These are phyloP conservation scores for Battus philenor DNA, from an alignment of 1,140 invertebrate genomes.

Conservation along the genomic window DNA sequence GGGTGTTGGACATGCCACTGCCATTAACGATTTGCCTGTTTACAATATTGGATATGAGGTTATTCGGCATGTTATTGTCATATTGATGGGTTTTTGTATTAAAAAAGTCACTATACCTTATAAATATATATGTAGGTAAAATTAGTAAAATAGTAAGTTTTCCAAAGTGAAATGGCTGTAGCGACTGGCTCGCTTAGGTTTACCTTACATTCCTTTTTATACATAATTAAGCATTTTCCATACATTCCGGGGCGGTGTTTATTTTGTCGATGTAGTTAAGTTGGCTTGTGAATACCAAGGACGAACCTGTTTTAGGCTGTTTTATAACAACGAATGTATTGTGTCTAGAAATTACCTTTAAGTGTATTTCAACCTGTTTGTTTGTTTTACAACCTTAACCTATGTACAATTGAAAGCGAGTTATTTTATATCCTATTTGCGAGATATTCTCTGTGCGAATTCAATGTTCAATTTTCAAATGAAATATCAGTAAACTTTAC, in stretches of 20 bases:
- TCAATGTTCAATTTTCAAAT: no score
- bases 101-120: slow-evolving; percentile 20
- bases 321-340: slow-evolving; percentile 70
- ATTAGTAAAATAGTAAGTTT: slow-evolving; percentile 27
- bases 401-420: slow-evolving; percentile 9
- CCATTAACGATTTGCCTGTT: slow-evolving; percentile 54
- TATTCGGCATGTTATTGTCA: slow-evolving; percentile 31
- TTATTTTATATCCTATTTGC: no score
- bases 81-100: slow-evolving; percentile 28
- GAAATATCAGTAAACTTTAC: no score
- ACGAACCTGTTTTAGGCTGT: slow-evolving; percentile 60
- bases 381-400: slow-evolving; percentile 22
- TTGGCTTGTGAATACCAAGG: slow-evolving; percentile 29
- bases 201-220: slow-evolving; percentile 29
- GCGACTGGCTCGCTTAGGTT: slow-evolving; percentile 43
- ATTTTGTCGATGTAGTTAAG: slow-evolving; percentile 29
- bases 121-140: slow-evolving; percentile 21
- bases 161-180: slow-evolving; percentile 22
- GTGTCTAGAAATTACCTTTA: slow-evolving; percentile 54
- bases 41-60: slow-evolving; percentile 25
- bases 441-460: no score
- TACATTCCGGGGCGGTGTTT: slow-evolving; percentile 23
- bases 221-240: slow-evolving; percentile 23
- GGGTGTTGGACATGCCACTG: slow-evolving; percentile 67
- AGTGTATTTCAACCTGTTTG: slow-evolving; percentile 32